Percentiles rank a stretch among this genome's conserved stretches.
Conservation (phyloP, 1,140 invertebrate species). For the Pararge aegeria region DNA sequence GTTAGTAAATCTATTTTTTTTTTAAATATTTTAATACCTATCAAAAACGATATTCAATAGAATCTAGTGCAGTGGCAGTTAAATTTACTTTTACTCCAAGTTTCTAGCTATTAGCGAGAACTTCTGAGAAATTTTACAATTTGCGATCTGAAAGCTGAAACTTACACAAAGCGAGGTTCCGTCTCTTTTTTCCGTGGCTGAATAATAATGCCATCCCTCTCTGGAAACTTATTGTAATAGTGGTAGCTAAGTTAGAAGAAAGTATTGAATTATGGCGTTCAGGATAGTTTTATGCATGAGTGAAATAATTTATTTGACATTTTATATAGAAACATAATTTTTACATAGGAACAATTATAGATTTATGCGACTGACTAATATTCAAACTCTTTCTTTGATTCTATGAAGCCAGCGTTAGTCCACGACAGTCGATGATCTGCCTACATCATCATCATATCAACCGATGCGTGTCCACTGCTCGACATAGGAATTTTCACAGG, state of each 20-base stretch:
- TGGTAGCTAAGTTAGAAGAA: slow-evolving; percentile 52
- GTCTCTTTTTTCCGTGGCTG: slow-evolving; percentile 30
- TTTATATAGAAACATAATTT: too few species aligned
- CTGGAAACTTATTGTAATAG: slow-evolving; percentile 57
- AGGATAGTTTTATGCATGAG: slow-evolving; percentile 25
- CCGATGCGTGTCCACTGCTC: too few species aligned
- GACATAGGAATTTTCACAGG: too few species aligned
- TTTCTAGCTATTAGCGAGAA: slow-evolving; percentile 24
- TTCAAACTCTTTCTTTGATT: too few species aligned
- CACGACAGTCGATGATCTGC: too few species aligned
- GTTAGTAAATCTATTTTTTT: not conserved
- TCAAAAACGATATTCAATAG: slow-evolving; percentile 1
- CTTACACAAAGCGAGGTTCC: slow-evolving; percentile 46
- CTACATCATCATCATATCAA: too few species aligned
- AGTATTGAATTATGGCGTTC: slow-evolving; percentile 57
- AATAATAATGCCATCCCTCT: slow-evolving; percentile 32
- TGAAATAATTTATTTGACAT: not conserved
- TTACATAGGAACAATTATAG: too few species aligned
- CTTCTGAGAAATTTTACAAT: slow-evolving; percentile 47
- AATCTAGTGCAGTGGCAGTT: slow-evolving; percentile 4
- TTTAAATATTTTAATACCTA: slow-evolving; percentile 3
- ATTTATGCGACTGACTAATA: too few species aligned
- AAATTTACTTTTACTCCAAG: slow-evolving; percentile 22
- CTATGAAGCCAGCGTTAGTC: too few species aligned
- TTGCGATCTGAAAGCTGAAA: slow-evolving; percentile 43